phyloP scores from a whole-genome alignment of 2,888 invertebrate species.

The Catocala fraxini region DNA sequence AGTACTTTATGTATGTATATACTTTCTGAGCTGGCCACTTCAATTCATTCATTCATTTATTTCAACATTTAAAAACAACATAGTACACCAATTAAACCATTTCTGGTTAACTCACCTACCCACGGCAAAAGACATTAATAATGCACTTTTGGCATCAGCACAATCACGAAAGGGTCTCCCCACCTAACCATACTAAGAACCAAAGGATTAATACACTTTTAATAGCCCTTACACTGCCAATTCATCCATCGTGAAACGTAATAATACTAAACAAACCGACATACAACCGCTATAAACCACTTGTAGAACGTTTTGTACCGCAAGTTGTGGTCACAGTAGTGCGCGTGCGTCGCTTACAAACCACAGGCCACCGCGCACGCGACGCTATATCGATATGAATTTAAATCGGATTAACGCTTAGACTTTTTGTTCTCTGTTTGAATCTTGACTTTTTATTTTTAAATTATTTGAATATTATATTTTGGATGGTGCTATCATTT shows the following conservation, averaged over 20 bases:
- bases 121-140: too few species aligned
- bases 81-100: too few species aligned
- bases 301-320: slow-evolving; percentile 40
- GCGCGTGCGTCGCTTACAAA: slow-evolving; percentile 72
- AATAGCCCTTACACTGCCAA: slow-evolving; percentile 17
- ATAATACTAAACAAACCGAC: slow-evolving; percentile 5
- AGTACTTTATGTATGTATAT: too few species aligned
- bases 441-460: slow-evolving; percentile 10
- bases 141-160: too few species aligned
- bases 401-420: slow-evolving; percentile 77
- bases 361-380: slow-evolving; percentile 76
- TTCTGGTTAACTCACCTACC: too few species aligned
- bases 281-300: slow-evolving; percentile 38
- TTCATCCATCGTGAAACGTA: slow-evolving; percentile 11
- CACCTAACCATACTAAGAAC: too few species aligned
- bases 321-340: slow-evolving; percentile 51
- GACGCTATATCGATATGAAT: slow-evolving; percentile 78
- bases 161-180: too few species aligned
- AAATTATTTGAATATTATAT: neutral
- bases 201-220: slow-evolving; percentile 14
- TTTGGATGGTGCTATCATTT: neutral
- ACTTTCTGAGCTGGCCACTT: too few species aligned
- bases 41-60: too few species aligned
- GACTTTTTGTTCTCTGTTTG: slow-evolving; percentile 33
- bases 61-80: too few species aligned